Conservation (phyloP, 2,888 invertebrate species). For the Synanthedon formicaeformis region DNA sequence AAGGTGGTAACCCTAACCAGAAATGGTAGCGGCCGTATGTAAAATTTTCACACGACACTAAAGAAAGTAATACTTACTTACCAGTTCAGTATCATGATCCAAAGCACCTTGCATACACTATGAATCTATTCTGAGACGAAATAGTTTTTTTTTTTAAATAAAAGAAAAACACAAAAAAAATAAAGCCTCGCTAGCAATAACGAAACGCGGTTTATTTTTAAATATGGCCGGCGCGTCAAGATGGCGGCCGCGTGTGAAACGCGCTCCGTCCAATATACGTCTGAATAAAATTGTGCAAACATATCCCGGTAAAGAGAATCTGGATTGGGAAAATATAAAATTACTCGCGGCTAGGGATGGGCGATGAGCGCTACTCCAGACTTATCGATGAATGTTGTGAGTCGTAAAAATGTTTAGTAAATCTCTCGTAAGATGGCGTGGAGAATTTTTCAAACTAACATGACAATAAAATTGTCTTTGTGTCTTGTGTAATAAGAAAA, state of each 20-base stretch:
- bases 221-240: slow-evolving; percentile 16
- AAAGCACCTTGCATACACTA: slow-evolving; percentile 24
- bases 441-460: too few species aligned
- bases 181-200: slow-evolving; percentile 7
- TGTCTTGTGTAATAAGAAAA: too few species aligned
- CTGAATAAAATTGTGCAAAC: slow-evolving; percentile 26
- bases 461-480: too few species aligned
- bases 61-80: slow-evolving; percentile 39
- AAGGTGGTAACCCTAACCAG: too few species aligned
- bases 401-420: too few species aligned
- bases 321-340: slow-evolving; percentile 56
- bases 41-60: slow-evolving; percentile 16
- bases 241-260: slow-evolving; percentile 21
- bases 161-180: slow-evolving; percentile 7
- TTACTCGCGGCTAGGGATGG: slow-evolving; percentile 20
- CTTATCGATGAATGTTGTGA: not conserved
- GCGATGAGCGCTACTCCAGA: not conserved
- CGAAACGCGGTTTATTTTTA: slow-evolving; percentile 24
- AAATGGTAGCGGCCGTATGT: too few species aligned
- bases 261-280: slow-evolving; percentile 27
- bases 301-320: slow-evolving; percentile 34
- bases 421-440: too few species aligned
- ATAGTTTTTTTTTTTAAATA: slow-evolving; percentile 5
- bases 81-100: slow-evolving; percentile 54
- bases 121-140: slow-evolving; percentile 16